Conservation (phyloP, 2,113 vertebrate genomes). For the Aix galericulata region DNA sequence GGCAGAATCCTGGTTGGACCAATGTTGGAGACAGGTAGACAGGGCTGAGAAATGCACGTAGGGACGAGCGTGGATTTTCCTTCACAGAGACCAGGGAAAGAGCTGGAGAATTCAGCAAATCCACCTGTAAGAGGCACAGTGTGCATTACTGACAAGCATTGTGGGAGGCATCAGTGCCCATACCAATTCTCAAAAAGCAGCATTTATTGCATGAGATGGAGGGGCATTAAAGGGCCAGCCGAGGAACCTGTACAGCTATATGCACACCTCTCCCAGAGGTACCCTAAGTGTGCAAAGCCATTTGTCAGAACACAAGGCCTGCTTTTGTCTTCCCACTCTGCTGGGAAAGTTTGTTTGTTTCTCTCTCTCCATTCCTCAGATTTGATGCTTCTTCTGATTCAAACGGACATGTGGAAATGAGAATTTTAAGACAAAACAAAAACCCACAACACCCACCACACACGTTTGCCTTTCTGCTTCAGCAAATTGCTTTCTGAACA, state of each 20-base stretch:
- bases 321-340: rapidly evolving
- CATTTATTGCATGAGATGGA: background rate
- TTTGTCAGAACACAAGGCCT: background rate
- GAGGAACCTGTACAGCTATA: background rate
- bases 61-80: conserved; percentile 88
- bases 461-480: background rate
- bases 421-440: background rate
- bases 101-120: conserved; percentile 89
- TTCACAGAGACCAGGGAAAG: conserved; percentile 94
- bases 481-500: background rate
- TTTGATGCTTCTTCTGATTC: background rate
- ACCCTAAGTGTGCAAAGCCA: background rate
- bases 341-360: background rate
- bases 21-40: conserved; percentile 84
- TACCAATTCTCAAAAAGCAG: background rate
- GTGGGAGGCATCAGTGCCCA: rapidly evolving
- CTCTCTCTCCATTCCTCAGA: background rate
- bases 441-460: background rate
- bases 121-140: conserved; percentile 81
- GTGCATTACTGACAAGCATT: background rate
- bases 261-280: rapidly evolving
- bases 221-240: background rate
- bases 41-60: conserved; percentile 90
- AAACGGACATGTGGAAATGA: background rate
- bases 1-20: conserved; percentile 95